Percentiles rank a stretch among this genome's conserved stretches.
Evolutionary conservation across 2,888 invertebrate genomes (phyloP).

Genomic region (Parasteatoda lunata): DNA sequence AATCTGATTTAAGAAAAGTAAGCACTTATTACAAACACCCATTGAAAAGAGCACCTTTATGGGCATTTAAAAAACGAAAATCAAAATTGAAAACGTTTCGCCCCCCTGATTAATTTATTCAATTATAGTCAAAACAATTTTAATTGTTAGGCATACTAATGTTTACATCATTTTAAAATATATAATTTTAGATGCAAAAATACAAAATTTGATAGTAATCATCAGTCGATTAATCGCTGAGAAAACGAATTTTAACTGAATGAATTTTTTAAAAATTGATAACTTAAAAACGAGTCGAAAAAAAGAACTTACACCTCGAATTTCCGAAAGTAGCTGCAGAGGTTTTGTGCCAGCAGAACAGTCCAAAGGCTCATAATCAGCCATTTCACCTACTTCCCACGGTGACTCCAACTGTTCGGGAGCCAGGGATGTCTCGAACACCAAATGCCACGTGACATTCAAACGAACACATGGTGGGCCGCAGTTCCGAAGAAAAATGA

Average conservation of each 20-base stretch:
- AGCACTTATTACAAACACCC: no score
- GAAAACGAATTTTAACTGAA: not conserved
- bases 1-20: no score
- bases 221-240: not conserved
- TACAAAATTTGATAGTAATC: no score
- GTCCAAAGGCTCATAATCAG: conserved; percentile 36
- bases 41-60: no score
- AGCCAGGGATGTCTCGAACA: conserved; percentile 82
- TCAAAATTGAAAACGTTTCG: no score
- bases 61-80: no score
- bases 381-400: conserved; percentile 34
- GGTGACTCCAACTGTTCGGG: conserved; percentile 32
- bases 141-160: no score
- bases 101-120: no score
- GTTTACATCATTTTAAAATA: no score
- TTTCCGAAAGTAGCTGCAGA: conserved; percentile 52
- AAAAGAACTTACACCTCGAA: conserved; percentile 41
- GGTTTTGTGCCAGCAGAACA: conserved; percentile 33
- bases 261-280: not conserved
- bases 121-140: no score
- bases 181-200: no score
- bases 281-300: no score
- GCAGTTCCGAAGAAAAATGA: conserved; percentile 87
- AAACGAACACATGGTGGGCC: conserved; percentile 82
- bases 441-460: conserved; percentile 90